phyloP scores from a whole-genome alignment of 2,797 vertebrate species.

The Allochrocebus solatus region DNA sequence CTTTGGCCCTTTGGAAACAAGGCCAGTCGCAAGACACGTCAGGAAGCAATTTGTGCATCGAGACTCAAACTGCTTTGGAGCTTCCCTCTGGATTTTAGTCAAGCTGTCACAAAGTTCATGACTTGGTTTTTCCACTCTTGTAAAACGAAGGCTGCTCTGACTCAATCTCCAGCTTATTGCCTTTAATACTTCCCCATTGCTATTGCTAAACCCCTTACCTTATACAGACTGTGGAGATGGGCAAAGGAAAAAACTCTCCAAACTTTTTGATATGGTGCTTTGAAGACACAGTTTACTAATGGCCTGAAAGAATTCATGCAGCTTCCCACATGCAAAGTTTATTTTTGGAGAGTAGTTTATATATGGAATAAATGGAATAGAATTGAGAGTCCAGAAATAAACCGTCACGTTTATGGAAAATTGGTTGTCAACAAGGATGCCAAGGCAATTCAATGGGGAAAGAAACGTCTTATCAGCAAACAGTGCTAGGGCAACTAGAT shows the following conservation, averaged over 20 bases:
- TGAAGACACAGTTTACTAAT: background rate
- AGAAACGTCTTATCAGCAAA: background rate
- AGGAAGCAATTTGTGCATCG: background rate
- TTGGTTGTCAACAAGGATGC: conserved; percentile 26
- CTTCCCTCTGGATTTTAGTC: background rate
- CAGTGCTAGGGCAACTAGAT: background rate
- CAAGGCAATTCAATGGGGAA: background rate
- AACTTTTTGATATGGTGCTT: background rate
- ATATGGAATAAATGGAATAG: conserved; percentile 21
- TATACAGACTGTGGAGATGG: background rate
- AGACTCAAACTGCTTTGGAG: background rate
- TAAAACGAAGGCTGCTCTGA: background rate
- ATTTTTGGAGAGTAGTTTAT: conserved; percentile 6
- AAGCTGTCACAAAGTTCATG: background rate
- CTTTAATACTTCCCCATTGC: background rate
- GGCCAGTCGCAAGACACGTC: background rate
- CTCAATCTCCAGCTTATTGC: background rate
- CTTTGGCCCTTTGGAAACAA: background rate
- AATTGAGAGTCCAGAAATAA: conserved; percentile 21
- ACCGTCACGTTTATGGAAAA: background rate
- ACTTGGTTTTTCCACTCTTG: background rate
- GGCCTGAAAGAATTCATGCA: background rate
- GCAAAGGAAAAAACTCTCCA: background rate
- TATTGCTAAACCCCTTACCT: background rate
- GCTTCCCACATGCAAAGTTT: background rate